phyloP scores from a whole-genome alignment of 1,140 invertebrate genomes.

The Wiebesia pumilae region DNA sequence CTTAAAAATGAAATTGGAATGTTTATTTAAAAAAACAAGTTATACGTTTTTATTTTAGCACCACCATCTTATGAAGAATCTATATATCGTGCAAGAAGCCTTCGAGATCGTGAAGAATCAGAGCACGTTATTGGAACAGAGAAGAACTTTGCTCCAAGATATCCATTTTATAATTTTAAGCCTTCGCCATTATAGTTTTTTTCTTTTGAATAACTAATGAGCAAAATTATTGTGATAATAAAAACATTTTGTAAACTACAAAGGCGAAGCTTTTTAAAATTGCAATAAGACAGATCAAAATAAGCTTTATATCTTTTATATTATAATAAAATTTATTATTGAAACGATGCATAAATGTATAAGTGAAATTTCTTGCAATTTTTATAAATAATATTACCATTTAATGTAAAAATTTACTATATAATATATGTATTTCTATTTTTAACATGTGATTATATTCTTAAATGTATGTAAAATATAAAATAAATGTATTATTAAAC shows the following conservation, averaged over 20 bases:
- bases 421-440: slow-evolving; percentile 24
- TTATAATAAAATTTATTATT: slow-evolving; percentile 28
- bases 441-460: slow-evolving; percentile 40
- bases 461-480: slow-evolving; percentile 30
- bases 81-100: slow-evolving; percentile 69
- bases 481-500: slow-evolving; percentile 8
- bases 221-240: slow-evolving; percentile 51
- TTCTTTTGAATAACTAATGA: slow-evolving; percentile 23
- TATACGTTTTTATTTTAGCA: slow-evolving; percentile 65
- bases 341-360: slow-evolving; percentile 21
- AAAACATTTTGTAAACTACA: slow-evolving; percentile 17
- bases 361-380: slow-evolving; percentile 15
- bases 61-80: slow-evolving; percentile 76
- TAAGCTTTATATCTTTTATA: slow-evolving; percentile 44
- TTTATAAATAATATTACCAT: slow-evolving; percentile 28
- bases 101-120: slow-evolving; percentile 74
- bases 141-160: slow-evolving; percentile 73
- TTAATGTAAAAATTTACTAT: slow-evolving; percentile 27
- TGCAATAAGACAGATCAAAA: slow-evolving; percentile 29
- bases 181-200: slow-evolving; percentile 35
- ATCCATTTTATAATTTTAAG: slow-evolving; percentile 76
- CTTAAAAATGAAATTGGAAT: too few species aligned
- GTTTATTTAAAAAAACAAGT: too few species aligned
- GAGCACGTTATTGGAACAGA: slow-evolving; percentile 72
- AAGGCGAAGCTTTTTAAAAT: slow-evolving; percentile 23